These are phyloP conservation scores for Drosophila leonis DNA, from an alignment of 2,888 invertebrate species.

Conservation along the genomic window DNA sequence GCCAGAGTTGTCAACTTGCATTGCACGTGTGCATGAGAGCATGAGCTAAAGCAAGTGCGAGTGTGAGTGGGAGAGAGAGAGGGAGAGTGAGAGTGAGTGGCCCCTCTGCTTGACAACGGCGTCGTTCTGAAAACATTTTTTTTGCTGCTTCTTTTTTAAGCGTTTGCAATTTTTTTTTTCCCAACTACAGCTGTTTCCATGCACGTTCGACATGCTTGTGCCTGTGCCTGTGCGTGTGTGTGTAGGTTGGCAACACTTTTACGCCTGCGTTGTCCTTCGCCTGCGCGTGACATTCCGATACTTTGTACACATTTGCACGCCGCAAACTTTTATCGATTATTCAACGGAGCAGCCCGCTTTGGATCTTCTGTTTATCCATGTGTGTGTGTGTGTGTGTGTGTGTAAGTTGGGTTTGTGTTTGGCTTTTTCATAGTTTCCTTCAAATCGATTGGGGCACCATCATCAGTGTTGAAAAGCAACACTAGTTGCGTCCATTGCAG, in stretches of 20 bases:
- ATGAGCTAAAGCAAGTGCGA: conserved; percentile 14
- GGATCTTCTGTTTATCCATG: neutral
- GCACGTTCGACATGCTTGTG: conserved; percentile 24
- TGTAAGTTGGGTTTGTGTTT: conserved; percentile 15
- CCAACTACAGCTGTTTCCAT: conserved; percentile 61
- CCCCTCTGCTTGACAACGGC: conserved; percentile 50
- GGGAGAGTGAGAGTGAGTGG: conserved; percentile 8
- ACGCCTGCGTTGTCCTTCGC: conserved; percentile 70
- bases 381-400: conserved; percentile 18
- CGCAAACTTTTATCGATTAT: conserved; percentile 69
- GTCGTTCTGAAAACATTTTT: conserved; percentile 20
- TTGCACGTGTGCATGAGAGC: conserved; percentile 49
- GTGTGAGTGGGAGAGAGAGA: neutral
- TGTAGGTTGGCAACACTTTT: conserved; percentile 61
- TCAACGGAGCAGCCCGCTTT: conserved; percentile 36
- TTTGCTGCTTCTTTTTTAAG: conserved; percentile 2
- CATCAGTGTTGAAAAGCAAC: conserved; percentile 61
- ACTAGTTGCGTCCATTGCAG: conserved; percentile 62
- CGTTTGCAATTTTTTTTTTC: conserved; percentile 41
- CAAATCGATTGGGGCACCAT: conserved; percentile 49
- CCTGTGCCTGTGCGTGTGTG: neutral
- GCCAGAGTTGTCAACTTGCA: conserved; percentile 49
- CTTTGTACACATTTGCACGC: conserved; percentile 57
- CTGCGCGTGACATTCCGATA: conserved; percentile 76
- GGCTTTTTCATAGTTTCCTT: conserved; percentile 26